phyloP scores from a whole-genome alignment of 2,113 vertebrate genomes.

The Megaleporinus macrocephalus region DNA sequence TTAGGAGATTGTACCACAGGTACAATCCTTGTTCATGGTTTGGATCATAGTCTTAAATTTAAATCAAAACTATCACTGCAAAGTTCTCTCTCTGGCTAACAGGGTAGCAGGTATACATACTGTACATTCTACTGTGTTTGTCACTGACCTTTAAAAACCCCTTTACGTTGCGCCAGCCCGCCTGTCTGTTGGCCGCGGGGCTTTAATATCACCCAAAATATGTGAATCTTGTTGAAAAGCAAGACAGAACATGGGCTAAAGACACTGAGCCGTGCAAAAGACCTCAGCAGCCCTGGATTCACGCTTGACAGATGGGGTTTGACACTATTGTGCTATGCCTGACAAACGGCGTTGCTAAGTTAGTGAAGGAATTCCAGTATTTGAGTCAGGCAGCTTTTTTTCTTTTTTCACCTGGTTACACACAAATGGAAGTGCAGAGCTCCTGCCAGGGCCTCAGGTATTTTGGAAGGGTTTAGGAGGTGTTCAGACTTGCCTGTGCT shows the following conservation, averaged over 20 bases:
- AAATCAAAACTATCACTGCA: not conserved
- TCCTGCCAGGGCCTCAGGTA: slow-evolving; percentile 73
- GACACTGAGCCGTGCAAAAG: not conserved
- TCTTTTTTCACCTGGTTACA: slow-evolving; percentile 60
- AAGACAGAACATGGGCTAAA: not conserved
- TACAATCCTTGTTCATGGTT: not conserved
- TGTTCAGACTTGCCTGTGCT: slow-evolving; percentile 68
- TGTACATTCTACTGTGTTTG: not conserved
- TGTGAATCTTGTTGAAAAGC: not conserved
- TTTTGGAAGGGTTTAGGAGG: slow-evolving; percentile 57
- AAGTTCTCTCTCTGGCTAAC: too few species aligned
- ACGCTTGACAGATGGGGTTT: not conserved
- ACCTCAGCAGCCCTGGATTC: not conserved
- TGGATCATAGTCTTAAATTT: not conserved
- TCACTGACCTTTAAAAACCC: not conserved
- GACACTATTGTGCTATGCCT: slow-evolving; percentile 21
- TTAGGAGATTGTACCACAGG: not conserved
- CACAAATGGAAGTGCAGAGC: slow-evolving; percentile 64
- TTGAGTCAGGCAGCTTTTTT: too few species aligned
- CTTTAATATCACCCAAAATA: not conserved
- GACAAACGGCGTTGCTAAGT: slow-evolving; percentile 16
- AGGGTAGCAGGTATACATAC: not conserved
- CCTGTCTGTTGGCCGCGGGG: not conserved
- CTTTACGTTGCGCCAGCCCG: not conserved
- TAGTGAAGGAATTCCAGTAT: slow-evolving; percentile 3